A percentile compares a stretch with the other conserved stretches of the same genome.
phyloP scores from a whole-genome alignment of 1,140 invertebrate genomes.

The Pseudomyrmex flavicornis region DNA sequence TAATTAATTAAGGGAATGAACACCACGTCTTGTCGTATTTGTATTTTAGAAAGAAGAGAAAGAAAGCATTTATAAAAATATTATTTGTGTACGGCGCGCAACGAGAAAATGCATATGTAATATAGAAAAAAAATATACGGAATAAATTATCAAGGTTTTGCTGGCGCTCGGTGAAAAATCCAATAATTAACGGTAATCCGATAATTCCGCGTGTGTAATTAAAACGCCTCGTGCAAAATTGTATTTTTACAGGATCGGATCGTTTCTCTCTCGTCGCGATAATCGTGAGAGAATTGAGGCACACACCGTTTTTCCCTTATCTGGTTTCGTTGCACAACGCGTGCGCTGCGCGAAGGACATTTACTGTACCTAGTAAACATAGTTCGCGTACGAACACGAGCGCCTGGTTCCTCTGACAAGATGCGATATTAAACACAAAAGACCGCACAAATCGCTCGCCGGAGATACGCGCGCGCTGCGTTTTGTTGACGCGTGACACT shows the following conservation, averaged over 20 bases:
- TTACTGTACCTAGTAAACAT: too few species aligned
- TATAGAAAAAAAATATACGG: not conserved
- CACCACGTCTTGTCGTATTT: too few species aligned
- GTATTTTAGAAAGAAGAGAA: too few species aligned
- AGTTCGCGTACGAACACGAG: too few species aligned
- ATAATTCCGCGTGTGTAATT: not conserved
- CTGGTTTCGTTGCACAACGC: not conserved
- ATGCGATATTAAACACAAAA: conserved; percentile 7
- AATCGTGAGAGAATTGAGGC: too few species aligned
- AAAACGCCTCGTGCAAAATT: not conserved
- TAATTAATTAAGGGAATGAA: too few species aligned
- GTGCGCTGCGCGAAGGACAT: not conserved
- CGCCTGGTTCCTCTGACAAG: too few species aligned
- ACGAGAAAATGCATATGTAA: too few species aligned
- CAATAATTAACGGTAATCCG: not conserved
- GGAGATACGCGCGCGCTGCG: not conserved
- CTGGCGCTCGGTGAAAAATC: not conserved
- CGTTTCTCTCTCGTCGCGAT: too few species aligned
- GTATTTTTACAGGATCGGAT: not conserved
- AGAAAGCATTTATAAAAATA: too few species aligned
- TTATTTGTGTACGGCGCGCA: too few species aligned
- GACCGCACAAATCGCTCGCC: not conserved
- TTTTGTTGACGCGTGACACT: not conserved
- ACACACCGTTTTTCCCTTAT: not conserved
- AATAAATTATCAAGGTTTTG: not conserved